These are phyloP conservation scores for Moxostoma hubbsi DNA, from an alignment of 2,797 vertebrate species.

Conservation along the genomic window DNA sequence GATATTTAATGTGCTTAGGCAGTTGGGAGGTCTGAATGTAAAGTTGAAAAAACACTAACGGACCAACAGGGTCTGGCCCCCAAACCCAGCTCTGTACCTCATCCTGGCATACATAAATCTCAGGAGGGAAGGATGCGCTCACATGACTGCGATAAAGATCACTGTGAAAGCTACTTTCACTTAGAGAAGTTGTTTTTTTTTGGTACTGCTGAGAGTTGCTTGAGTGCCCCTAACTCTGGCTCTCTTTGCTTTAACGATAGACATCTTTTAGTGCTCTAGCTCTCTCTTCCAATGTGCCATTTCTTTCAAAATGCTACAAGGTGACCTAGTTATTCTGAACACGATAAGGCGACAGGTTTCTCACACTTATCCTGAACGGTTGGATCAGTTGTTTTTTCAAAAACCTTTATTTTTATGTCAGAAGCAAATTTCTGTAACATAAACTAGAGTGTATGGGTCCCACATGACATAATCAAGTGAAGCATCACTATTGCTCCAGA, in stretches of 20 bases:
- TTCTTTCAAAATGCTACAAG: constrained; percentile 40
- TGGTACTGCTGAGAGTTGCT: constrained; percentile 31
- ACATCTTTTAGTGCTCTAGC: background rate
- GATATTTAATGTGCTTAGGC: constrained; percentile 71
- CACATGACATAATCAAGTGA: too few species aligned
- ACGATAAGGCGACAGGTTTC: constrained; percentile 40
- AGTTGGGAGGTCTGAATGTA: constrained; percentile 71
- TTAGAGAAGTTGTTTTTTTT: constrained; percentile 24
- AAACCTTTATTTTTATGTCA: constrained; percentile 34
- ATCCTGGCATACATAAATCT: constrained; percentile 33
- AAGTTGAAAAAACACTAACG: constrained; percentile 50
- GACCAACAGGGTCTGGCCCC: constrained; percentile 41
- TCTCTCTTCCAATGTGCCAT: constrained; percentile 11
- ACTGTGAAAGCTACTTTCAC: constrained; percentile 20
- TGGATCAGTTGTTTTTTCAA: constrained; percentile 4
- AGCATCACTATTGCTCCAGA: too few species aligned
- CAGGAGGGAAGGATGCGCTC: constrained; percentile 38
- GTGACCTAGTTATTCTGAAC: constrained; percentile 16
- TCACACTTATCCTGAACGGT: constrained; percentile 23
- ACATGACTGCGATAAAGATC: constrained; percentile 48
- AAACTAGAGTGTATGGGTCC: background rate
- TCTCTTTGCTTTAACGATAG: constrained; percentile 6
- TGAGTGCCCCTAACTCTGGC: constrained; percentile 35
- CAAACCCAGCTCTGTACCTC: constrained; percentile 29
- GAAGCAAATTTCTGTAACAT: constrained; percentile 14